Evolutionary conservation across 1,140 invertebrate species (phyloP).

Genomic region (Helicoverpa armigera): DNA sequence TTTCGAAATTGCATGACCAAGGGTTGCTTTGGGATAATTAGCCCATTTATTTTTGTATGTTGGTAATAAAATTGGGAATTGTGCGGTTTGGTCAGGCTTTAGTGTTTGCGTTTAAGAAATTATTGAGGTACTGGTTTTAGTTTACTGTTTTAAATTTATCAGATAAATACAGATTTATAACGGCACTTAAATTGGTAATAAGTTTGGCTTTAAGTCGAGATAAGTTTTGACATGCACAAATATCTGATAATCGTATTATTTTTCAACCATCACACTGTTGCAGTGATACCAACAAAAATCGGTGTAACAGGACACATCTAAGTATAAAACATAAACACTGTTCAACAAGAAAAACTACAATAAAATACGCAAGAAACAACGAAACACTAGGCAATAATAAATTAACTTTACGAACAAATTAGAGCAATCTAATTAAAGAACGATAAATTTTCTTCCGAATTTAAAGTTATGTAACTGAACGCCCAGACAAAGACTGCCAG

Average conservation of each 20-base stretch:
- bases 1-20: constrained; percentile 27
- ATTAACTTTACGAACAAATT: constrained; percentile 11
- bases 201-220: too few relatives aligned
- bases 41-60: constrained; percentile 20
- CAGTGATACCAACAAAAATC: too few relatives aligned
- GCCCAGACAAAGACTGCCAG: constrained; percentile 39
- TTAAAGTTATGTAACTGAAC: constrained; percentile 28
- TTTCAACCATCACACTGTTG: too few relatives aligned
- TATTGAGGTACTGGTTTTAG: too few relatives aligned
- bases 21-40: constrained; percentile 36
- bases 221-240: too few relatives aligned
- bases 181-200: too few relatives aligned
- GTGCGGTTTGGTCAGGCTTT: background rate
- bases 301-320: too few relatives aligned
- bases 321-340: too few relatives aligned
- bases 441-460: constrained; percentile 30
- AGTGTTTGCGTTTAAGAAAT: background rate
- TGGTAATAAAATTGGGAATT: background rate
- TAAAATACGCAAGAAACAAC: background rate
- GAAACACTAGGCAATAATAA: background rate
- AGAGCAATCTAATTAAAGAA: constrained; percentile 17
- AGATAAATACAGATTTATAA: too few relatives aligned
- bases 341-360: too few relatives aligned
- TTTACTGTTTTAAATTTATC: too few relatives aligned
- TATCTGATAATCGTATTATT: too few relatives aligned